Conservation (phyloP, 2,113 vertebrate genomes). For the Apus apus region DNA sequence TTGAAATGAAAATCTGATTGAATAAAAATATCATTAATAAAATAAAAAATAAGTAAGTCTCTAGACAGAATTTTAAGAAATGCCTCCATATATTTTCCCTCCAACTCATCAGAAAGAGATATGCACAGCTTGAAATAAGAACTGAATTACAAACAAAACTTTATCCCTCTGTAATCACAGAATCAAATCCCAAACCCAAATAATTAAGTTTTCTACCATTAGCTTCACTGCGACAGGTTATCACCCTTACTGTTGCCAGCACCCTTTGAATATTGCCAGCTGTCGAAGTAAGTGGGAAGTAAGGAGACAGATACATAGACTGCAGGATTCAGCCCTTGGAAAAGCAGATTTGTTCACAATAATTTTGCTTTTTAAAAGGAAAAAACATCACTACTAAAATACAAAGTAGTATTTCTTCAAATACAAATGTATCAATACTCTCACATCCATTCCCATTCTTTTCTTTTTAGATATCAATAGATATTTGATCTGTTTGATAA, state of each 20-base stretch:
- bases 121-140: constrained; percentile 6
- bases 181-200: not conserved
- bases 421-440: constrained; percentile 14
- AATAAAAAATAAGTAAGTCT: not conserved
- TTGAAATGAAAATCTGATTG: constrained; percentile 39
- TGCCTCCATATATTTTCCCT: not conserved
- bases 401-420: constrained; percentile 39
- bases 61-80: not conserved
- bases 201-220: not conserved
- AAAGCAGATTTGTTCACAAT: constrained; percentile 10
- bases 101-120: constrained; percentile 6
- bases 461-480: not conserved
- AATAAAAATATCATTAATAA: constrained; percentile 11
- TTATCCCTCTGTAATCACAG: not conserved
- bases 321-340: constrained; percentile 7
- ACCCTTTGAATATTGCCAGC: not conserved
- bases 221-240: not conserved
- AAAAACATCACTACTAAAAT: constrained; percentile 38
- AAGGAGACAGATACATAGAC: not conserved
- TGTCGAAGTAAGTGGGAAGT: constrained; percentile 20
- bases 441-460: not conserved
- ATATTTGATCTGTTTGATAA: not conserved
- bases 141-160: not conserved
- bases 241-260: not conserved
- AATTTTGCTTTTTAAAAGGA: constrained; percentile 21